Percentiles rank a stretch among this genome's conserved stretches.
Conservation (phyloP, 2,888 invertebrate species). For the Apomyelois bistriatella region DNA sequence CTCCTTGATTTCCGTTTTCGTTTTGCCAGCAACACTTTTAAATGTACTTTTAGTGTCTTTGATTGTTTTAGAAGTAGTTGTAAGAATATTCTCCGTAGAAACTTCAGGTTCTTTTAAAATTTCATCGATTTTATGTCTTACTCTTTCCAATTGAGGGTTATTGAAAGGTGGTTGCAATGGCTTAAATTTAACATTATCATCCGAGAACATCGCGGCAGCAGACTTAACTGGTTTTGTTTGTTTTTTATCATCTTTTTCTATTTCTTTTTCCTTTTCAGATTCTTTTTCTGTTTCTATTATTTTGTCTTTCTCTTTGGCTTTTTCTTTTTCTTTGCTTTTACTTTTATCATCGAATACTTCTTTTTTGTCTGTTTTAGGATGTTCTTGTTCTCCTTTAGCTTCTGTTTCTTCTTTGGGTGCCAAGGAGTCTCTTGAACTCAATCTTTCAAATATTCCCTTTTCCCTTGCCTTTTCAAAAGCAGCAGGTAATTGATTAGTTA, state of each 20-base stretch:
- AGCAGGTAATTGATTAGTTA: constrained; percentile 74
- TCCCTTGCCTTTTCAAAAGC: constrained; percentile 74
- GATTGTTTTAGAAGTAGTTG: constrained; percentile 38
- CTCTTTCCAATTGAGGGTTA: constrained; percentile 71
- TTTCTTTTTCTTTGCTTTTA: constrained; percentile 20
- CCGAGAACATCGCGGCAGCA: constrained; percentile 42
- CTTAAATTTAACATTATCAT: constrained; percentile 61
- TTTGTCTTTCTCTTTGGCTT: constrained; percentile 23
- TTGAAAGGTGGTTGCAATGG: constrained; percentile 68
- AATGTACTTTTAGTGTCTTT: constrained; percentile 46
- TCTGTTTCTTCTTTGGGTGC: constrained; percentile 61
- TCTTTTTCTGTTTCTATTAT: constrained; percentile 20
- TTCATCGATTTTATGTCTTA: constrained; percentile 69
- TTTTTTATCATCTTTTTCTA: constrained; percentile 34
- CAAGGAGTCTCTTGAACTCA: constrained; percentile 70
- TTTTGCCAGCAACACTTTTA: constrained; percentile 45
- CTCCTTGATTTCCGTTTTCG: constrained; percentile 47
- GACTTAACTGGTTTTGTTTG: constrained; percentile 16
- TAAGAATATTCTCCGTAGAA: constrained; percentile 65
- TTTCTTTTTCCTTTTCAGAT: constrained; percentile 34
- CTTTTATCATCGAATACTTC: constrained; percentile 24
- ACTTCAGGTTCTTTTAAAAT: constrained; percentile 72
- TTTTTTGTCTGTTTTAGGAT: constrained; percentile 30
- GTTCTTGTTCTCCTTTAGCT: constrained; percentile 23
- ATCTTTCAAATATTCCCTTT: constrained; percentile 67